Conservation (phyloP, 2,888 invertebrate genomes). For the Phaonia tiefii region DNA sequence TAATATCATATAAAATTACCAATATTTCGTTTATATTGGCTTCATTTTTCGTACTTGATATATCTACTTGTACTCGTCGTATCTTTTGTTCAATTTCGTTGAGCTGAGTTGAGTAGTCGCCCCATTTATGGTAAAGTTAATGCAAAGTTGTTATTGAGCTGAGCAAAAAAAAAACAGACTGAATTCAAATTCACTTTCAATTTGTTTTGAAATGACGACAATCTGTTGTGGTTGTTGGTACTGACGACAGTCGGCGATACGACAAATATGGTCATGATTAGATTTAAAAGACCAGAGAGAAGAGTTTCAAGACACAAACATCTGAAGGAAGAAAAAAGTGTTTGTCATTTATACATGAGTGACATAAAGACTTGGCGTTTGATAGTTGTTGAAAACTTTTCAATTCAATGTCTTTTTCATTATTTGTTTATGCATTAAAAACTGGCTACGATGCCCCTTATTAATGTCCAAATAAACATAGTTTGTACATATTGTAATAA, state of each 20-base stretch:
- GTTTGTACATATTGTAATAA: too few relatives aligned
- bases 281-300: constrained; percentile 44
- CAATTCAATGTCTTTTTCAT: constrained; percentile 14
- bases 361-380: constrained; percentile 19
- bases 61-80: too few relatives aligned
- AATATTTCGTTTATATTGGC: too few relatives aligned
- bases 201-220: constrained; percentile 50
- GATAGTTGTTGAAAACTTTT: neutral
- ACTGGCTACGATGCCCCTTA: too few relatives aligned
- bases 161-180: constrained; percentile 3
- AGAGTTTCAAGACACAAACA: neutral
- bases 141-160: constrained; percentile 46
- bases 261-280: constrained; percentile 63
- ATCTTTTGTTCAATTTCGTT: neutral
- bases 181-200: constrained; percentile 63
- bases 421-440: too few relatives aligned
- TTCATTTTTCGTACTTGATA: too few relatives aligned
- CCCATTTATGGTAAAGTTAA: constrained; percentile 59
- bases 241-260: neutral
- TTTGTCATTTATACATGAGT: neutral
- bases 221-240: neutral
- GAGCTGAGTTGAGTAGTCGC: constrained; percentile 34
- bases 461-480: too few relatives aligned
- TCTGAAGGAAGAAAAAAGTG: constrained; percentile 5
- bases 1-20: too few relatives aligned